Conservation (phyloP, 1,140 invertebrate species). For the Caenorhabditis briggsae region DNA sequence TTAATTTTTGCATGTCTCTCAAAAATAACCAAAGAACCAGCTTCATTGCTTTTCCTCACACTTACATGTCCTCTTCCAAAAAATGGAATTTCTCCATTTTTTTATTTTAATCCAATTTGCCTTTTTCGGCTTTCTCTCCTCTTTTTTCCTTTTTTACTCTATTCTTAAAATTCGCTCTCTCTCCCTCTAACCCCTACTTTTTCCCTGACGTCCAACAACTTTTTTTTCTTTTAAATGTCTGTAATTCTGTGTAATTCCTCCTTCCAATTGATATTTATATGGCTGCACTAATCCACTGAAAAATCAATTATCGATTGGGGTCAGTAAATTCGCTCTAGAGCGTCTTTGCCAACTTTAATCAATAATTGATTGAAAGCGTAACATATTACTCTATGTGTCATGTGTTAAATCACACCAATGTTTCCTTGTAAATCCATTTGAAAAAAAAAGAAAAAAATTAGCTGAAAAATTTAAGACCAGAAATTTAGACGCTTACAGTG, state of each 20-base stretch:
- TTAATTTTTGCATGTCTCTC: not conserved
- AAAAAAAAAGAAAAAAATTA: not conserved
- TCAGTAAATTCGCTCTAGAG: no score
- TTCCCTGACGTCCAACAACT: not conserved
- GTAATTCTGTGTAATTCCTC: slow-evolving; percentile 38
- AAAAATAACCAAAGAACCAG: not conserved
- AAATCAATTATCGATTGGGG: not conserved
- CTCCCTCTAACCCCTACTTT: not conserved
- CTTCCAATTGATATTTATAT: not conserved
- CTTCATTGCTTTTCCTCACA: slow-evolving; percentile 20
- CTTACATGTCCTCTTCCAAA: slow-evolving; percentile 10
- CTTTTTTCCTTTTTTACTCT: not conserved
- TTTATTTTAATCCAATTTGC: not conserved
- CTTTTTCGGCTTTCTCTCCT: not conserved
- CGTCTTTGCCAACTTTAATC: no score
- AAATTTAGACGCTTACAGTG: no score
- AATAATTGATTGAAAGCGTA: not conserved
- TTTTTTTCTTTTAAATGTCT: slow-evolving; percentile 45
- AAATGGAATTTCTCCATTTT: not conserved
- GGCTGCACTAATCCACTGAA: slow-evolving; percentile 50
- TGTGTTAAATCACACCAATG: slow-evolving; percentile 20
- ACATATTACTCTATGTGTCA: not conserved
- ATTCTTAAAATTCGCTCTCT: not conserved
- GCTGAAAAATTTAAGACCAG: no score
- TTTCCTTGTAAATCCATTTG: slow-evolving; percentile 35